phyloP scores from a whole-genome alignment of 2,888 invertebrate genomes.

The Lithophane socia region DNA sequence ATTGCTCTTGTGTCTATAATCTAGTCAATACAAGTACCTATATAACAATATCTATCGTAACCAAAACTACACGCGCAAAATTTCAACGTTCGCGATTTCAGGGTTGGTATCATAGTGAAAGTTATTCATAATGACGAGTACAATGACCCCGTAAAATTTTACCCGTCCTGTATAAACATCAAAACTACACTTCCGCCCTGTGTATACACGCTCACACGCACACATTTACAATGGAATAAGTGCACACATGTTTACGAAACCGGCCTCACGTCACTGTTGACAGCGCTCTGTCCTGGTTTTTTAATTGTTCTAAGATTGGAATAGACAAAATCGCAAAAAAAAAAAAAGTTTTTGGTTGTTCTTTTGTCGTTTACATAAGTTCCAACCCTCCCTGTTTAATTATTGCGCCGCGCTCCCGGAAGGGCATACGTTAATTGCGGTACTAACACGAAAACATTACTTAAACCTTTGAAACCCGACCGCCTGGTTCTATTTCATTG shows the following conservation, averaged over 20 bases:
- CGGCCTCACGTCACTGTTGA: no score
- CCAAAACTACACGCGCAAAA: background rate
- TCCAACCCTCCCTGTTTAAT: slow-evolving; percentile 71
- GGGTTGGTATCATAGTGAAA: no score
- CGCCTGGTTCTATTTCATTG: slow-evolving; percentile 79
- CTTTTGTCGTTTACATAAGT: slow-evolving; percentile 35
- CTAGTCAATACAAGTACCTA: background rate
- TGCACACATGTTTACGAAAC: no score
- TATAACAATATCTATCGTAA: background rate
- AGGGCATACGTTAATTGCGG: slow-evolving; percentile 81
- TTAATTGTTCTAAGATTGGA: no score
- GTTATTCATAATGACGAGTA: no score
- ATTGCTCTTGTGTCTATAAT: background rate
- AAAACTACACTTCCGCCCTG: no score
- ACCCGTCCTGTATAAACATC: no score
- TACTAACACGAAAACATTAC: slow-evolving; percentile 77
- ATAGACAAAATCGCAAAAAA: background rate
- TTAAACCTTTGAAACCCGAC: slow-evolving; percentile 75
- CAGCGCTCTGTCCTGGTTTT: no score
- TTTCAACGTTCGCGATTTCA: no score
- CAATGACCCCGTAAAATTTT: no score
- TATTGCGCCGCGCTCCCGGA: slow-evolving; percentile 71
- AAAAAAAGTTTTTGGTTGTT: slow-evolving; percentile 15
- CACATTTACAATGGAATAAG: no score
- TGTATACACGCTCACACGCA: no score